Evolutionary conservation across 2,888 invertebrate species (phyloP), one percentile per base, ranked within the genome.

Genomic region (Galerucella pusilla): DNA sequence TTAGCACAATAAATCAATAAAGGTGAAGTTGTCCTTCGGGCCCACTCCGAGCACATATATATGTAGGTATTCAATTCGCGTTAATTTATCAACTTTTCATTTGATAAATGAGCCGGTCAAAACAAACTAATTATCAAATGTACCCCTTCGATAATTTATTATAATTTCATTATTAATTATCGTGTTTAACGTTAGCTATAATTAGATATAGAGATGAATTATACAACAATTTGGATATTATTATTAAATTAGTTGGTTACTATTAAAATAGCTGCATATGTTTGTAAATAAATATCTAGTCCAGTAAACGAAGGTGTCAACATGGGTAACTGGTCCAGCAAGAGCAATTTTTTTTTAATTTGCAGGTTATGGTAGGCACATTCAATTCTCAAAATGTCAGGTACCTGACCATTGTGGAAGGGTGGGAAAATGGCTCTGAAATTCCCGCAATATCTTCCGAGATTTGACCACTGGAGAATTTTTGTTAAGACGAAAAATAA

Each of bases 1-100:
- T 74, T 60, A 70, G 59, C 54, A 66, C 74, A 61, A 70, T 74
- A 74, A 70, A 74, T 74, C 74, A 74, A 66, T 74, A 74, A 49
- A 66, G 69, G 28, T n/a, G 52, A 61, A 46, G 69, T 66, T 42
- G 70, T 74, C 74, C 69, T 74, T 74, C 74, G 61, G 25, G 20
- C 59, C 68, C 64, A 73, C 64, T 65, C 10, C 20, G 16, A 46
- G 45, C 46, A 65, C 35, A 35, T 35, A 35, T 35, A 35, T 42
- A 42, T 42, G 7, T 42, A 35, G 6, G 7, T 28, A 46, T 16
- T 46, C 46, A 45, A 28, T 57, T 49, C 35, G 28, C 16, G 60
- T 66, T 74, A 66, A 74, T 66, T 70, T 70, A 74, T 74, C 59
- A 70, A 70, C 59, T 64, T 46, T 64, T 65, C 59, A 67, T 49